Conservation (phyloP, 2,113 vertebrate genomes). For the Mastomys natalensis region DNA sequence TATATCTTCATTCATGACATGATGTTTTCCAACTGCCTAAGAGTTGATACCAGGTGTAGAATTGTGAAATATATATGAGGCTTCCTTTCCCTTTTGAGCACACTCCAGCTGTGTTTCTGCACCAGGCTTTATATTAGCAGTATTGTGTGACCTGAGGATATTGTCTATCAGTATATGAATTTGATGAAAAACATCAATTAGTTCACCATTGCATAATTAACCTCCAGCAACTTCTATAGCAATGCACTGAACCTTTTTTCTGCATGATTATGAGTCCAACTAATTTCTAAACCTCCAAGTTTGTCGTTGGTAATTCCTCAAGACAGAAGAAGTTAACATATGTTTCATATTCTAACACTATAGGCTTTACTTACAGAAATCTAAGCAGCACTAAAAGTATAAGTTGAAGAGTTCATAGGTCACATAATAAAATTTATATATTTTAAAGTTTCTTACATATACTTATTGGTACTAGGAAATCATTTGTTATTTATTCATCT, state of each 20-base stretch:
- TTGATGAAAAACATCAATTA: background rate
- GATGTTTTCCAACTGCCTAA: background rate
- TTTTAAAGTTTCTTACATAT: background rate
- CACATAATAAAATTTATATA: background rate
- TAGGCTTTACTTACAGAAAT: background rate
- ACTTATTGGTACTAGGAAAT: background rate
- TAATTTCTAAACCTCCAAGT: background rate
- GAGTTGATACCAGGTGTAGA: background rate
- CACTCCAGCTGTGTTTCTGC: background rate
- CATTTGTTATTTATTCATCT: background rate
- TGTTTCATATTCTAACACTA: background rate
- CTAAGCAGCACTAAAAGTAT: background rate
- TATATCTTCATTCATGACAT: background rate
- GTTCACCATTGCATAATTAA: background rate
- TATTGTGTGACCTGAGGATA: background rate
- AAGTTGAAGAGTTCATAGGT: background rate
- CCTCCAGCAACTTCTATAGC: background rate
- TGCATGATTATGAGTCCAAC: background rate
- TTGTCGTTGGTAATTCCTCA: background rate
- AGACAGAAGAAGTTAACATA: background rate
- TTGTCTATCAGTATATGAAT: background rate
- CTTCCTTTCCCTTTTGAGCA: fast-evolving
- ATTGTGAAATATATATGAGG: background rate
- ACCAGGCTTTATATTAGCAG: background rate
- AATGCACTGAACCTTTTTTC: background rate